Evolutionary conservation across 2,888 invertebrate species (phyloP).

Genomic region (Fragum sueziense): DNA sequence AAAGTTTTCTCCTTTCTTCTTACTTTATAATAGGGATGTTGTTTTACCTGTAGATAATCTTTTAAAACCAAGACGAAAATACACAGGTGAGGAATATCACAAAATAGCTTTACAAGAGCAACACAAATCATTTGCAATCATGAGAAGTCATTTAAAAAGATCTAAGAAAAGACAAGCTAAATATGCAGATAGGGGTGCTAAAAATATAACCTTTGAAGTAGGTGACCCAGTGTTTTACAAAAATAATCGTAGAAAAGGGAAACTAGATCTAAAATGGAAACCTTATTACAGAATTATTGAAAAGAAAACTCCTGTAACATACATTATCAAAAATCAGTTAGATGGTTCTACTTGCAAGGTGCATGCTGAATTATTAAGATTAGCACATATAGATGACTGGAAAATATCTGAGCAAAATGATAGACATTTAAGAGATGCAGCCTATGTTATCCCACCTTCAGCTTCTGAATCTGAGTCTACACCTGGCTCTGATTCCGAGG

Average conservation of each 20-base stretch:
- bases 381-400: slow-evolving; percentile 39
- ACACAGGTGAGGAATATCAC: slow-evolving; percentile 7
- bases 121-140: slow-evolving; percentile 40
- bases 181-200: slow-evolving; percentile 10
- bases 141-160: slow-evolving; percentile 21
- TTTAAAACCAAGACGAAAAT: slow-evolving; percentile 14
- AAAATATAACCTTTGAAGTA: neutral
- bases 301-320: slow-evolving; percentile 40
- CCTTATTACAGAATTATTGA: slow-evolving; percentile 55
- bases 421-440: neutral
- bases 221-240: slow-evolving; percentile 10
- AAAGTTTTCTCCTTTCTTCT: no score
- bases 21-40: no score
- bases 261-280: slow-evolving; percentile 12
- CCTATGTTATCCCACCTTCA: slow-evolving; percentile 11
- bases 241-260: slow-evolving; percentile 12
- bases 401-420: neutral
- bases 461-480: slow-evolving; percentile 15
- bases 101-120: slow-evolving; percentile 44
- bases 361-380: slow-evolving; percentile 39
- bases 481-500: slow-evolving; percentile 11
- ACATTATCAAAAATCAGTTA: slow-evolving; percentile 44
- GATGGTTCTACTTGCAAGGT: slow-evolving; percentile 16
- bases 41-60: no score
- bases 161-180: slow-evolving; percentile 29